Conservation (phyloP, 2,888 invertebrate genomes). For the Syrista parreyssii region DNA sequence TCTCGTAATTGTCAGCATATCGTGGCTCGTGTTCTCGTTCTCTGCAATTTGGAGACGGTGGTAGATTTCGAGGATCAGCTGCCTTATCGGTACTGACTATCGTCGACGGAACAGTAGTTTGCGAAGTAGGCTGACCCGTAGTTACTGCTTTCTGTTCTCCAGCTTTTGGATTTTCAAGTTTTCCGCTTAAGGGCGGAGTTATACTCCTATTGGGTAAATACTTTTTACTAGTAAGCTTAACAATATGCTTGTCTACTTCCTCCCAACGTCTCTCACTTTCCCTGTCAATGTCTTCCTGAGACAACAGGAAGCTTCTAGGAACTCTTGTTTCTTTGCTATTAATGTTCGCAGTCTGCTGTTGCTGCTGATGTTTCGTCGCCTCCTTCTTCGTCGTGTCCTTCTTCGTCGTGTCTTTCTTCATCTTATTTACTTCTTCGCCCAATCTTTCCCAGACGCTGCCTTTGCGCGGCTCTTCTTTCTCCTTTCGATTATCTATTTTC, state of each 20-base stretch:
- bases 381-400: constrained; percentile 12
- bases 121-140: constrained; percentile 7
- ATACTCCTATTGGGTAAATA: constrained; percentile 8
- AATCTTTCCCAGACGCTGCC: constrained; percentile 8
- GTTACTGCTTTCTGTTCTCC: constrained; percentile 4
- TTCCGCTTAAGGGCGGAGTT: constrained; percentile 6
- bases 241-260: constrained; percentile 53
- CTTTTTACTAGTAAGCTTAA: constrained; percentile 39
- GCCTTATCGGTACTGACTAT: constrained; percentile 24
- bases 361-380: constrained; percentile 1
- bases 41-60: constrained; percentile 32
- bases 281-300: constrained; percentile 35
- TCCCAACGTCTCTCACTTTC: constrained; percentile 45
- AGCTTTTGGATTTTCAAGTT: constrained; percentile 11
- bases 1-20: constrained; percentile 55
- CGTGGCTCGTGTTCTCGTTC: constrained; percentile 36
- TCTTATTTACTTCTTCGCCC: constrained; percentile 8
- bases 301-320: constrained; percentile 10
- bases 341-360: constrained; percentile 12
- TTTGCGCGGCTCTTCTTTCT: constrained; percentile 7
- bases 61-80: constrained; percentile 28
- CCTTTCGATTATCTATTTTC: constrained; percentile 25
- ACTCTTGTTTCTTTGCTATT: constrained; percentile 10
- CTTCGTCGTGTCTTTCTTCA: constrained; percentile 4
- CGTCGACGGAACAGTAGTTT: neutral